Conservation (phyloP, 1,140 invertebrate genomes). For the Dufourea novaeangliae region DNA sequence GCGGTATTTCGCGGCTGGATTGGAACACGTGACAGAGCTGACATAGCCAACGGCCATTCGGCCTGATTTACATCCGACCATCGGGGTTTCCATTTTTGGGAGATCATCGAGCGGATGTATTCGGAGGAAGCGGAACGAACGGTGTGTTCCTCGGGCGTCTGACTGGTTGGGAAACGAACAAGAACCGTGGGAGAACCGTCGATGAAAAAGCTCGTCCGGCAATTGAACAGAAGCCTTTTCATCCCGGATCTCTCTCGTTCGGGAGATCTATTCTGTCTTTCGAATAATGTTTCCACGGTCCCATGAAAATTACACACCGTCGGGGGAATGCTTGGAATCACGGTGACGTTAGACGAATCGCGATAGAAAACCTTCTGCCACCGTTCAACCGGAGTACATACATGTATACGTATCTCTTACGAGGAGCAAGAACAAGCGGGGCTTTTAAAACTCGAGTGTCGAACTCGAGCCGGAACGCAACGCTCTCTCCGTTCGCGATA, state of each 20-base stretch:
- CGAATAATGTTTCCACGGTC: constrained; percentile 31
- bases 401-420: no score
- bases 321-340: no score
- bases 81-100: constrained; percentile 41
- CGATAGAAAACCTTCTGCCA: neutral
- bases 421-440: neutral
- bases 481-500: neutral
- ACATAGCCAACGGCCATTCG: constrained; percentile 49
- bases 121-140: constrained; percentile 25
- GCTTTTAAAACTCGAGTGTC: neutral
- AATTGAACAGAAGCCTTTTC: constrained; percentile 38
- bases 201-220: neutral
- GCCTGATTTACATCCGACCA: constrained; percentile 48
- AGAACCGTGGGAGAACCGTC: constrained; percentile 1
- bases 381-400: neutral
- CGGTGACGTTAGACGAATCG: no score
- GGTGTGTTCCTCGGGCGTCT: neutral
- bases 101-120: constrained; percentile 35
- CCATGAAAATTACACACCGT: constrained; percentile 16
- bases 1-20: constrained; percentile 22
- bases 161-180: neutral
- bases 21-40: constrained; percentile 47
- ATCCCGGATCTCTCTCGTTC: neutral
- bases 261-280: constrained; percentile 12
- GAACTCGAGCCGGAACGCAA: neutral